A percentile compares a stretch with the other conserved stretches of the same genome.
These are phyloP conservation scores for Cheirogaleus medius DNA, from an alignment of 2,113 vertebrate genomes.

Conservation along the genomic window DNA sequence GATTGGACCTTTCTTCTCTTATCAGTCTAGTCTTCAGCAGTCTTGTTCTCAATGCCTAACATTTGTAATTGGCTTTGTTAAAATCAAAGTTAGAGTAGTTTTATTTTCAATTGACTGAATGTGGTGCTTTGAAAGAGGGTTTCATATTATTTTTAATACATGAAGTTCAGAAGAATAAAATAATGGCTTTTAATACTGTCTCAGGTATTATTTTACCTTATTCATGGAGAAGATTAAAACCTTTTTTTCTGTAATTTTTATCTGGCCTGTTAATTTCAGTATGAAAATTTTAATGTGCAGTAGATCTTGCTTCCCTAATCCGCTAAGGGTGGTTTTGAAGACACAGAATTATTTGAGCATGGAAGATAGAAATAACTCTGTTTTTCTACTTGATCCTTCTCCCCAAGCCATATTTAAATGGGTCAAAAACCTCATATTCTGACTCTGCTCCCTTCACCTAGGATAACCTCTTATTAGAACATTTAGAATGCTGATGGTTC, in stretches of 20 bases:
- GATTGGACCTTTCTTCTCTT: neutral
- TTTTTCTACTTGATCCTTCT: neutral
- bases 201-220: neutral
- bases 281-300: neutral
- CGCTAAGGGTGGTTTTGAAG: neutral
- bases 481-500: neutral
- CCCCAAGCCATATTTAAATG: neutral
- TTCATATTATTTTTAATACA: neutral
- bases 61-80: neutral
- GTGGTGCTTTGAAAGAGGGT: neutral
- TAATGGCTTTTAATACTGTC: neutral
- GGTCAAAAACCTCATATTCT: neutral
- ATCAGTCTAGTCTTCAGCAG: neutral
- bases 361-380: neutral
- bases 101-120: neutral
- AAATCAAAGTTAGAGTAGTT: neutral
- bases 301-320: neutral
- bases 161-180: neutral
- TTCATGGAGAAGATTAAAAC: neutral
- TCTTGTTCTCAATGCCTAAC: neutral
- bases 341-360: neutral
- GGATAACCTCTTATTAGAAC: neutral
- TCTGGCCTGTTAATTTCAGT: neutral
- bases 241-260: neutral
- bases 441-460: neutral